A percentile compares a stretch with the other conserved stretches of the same genome.
These are phyloP conservation scores for Drosophila rellima DNA, from an alignment of 2,888 invertebrate genomes.

Conservation along the genomic window DNA sequence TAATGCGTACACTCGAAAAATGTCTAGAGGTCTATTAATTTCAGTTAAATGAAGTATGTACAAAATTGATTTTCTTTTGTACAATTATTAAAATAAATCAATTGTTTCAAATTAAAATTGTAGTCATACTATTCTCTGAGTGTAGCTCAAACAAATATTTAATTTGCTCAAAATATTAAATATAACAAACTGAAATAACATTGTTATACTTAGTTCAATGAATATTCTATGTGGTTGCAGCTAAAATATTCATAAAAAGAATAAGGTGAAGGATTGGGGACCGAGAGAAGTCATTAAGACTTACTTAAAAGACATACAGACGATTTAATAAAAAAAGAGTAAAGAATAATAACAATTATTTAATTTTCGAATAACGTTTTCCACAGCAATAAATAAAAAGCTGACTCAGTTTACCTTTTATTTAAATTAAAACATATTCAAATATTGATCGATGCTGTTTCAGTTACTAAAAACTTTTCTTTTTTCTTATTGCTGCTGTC, in stretches of 20 bases:
- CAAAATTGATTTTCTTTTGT: neutral
- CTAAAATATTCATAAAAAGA: neutral
- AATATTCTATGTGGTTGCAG: neutral
- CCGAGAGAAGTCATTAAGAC: neutral
- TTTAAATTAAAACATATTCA: no score
- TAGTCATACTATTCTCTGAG: neutral
- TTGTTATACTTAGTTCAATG: neutral
- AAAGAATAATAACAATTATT: neutral
- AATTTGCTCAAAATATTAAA: conserved; percentile 5
- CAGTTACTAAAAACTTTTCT: no score
- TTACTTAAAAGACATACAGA: neutral
- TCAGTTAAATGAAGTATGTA: neutral
- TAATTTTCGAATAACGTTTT: neutral
- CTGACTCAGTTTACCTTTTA: no score
- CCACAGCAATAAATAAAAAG: no score
- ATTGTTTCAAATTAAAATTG: neutral
- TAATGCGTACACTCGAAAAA: conserved; percentile 10
- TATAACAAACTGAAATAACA: neutral
- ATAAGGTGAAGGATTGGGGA: neutral
- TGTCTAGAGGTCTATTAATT: neutral
- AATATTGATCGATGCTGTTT: neutral
- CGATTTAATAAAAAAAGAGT: neutral
- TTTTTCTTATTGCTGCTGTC: neutral
- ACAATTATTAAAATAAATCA: neutral
- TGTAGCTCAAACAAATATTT: conserved; percentile 2